These are phyloP conservation scores for Baccha elongata DNA, from an alignment of 2,888 invertebrate species.

Conservation along the genomic window DNA sequence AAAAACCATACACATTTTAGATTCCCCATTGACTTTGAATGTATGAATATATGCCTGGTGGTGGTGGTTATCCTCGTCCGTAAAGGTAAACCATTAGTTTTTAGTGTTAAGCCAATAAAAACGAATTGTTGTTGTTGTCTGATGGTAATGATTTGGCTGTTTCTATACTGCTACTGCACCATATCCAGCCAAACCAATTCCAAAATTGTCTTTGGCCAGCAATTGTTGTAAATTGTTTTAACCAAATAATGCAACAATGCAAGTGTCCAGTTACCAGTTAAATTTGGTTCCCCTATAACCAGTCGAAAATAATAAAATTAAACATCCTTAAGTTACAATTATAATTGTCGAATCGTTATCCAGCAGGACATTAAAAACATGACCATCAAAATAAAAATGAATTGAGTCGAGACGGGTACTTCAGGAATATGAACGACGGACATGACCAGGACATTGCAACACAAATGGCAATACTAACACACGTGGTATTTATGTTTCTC, in stretches of 20 bases:
- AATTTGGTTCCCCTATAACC: constrained; percentile 52
- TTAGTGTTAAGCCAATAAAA: constrained; percentile 68
- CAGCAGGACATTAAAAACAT: constrained; percentile 44
- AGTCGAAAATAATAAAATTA: constrained; percentile 69
- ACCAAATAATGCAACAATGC: background rate
- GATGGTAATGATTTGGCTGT: background rate
- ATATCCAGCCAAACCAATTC: constrained; percentile 6
- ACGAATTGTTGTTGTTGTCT: constrained; percentile 41
- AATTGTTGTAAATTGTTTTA: background rate
- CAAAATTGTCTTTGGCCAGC: constrained; percentile 29
- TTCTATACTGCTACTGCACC: background rate
- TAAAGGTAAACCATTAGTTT: constrained; percentile 62
- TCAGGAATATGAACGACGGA: constrained; percentile 24
- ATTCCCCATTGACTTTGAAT: constrained; percentile 50
- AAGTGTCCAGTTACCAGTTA: constrained; percentile 32
- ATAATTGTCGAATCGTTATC: constrained; percentile 58
- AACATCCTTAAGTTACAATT: constrained; percentile 70
- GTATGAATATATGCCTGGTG: background rate
- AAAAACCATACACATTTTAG: constrained; percentile 61
- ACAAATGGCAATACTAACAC: background rate
- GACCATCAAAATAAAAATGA: constrained; percentile 43
- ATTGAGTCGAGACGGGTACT: constrained; percentile 35
- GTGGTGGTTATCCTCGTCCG: constrained; percentile 22
- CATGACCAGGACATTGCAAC: background rate
- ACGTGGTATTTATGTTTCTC: constrained; percentile 44